phyloP scores from a whole-genome alignment of 2,888 invertebrate species.

The Polydrusus tereticollis region DNA sequence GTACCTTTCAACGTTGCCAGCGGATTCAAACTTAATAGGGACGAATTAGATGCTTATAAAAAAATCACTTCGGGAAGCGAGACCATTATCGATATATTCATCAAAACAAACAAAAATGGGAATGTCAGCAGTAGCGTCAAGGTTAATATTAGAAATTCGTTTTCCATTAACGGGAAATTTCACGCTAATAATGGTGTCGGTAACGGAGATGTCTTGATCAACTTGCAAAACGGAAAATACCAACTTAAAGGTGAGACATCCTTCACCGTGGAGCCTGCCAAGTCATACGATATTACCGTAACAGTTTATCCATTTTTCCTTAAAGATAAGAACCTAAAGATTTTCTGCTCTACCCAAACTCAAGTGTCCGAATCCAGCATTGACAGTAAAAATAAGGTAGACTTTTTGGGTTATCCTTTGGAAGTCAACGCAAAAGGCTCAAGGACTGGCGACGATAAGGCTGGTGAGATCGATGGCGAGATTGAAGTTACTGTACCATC shows the following conservation, averaged over 20 bases:
- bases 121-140: slow-evolving; percentile 70
- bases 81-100: slow-evolving; percentile 71
- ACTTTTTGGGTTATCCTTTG: slow-evolving; percentile 68
- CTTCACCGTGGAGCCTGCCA: slow-evolving; percentile 73
- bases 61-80: slow-evolving; percentile 69
- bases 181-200: slow-evolving; percentile 76
- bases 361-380: slow-evolving; percentile 69
- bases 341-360: slow-evolving; percentile 75
- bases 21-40: slow-evolving; percentile 53
- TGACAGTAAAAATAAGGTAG: slow-evolving; percentile 72
- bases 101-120: slow-evolving; percentile 68
- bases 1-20: slow-evolving; percentile 68
- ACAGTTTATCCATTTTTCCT: slow-evolving; percentile 78
- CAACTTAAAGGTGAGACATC: slow-evolving; percentile 75
- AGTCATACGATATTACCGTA: slow-evolving; percentile 73
- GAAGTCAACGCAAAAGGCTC: slow-evolving; percentile 68
- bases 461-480: slow-evolving; percentile 68
- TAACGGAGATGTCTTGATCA: slow-evolving; percentile 71
- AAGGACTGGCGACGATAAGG: slow-evolving; percentile 64
- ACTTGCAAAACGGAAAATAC: slow-evolving; percentile 73
- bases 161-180: slow-evolving; percentile 76
- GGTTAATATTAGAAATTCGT: slow-evolving; percentile 72
- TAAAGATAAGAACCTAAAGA: slow-evolving; percentile 77
- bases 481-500: slow-evolving; percentile 70
- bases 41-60: slow-evolving; percentile 69